Evolutionary conservation across 2,888 invertebrate species (phyloP), one percentile per base, ranked within the genome.

Genomic region (Leptarthrus brevirostris): DNA sequence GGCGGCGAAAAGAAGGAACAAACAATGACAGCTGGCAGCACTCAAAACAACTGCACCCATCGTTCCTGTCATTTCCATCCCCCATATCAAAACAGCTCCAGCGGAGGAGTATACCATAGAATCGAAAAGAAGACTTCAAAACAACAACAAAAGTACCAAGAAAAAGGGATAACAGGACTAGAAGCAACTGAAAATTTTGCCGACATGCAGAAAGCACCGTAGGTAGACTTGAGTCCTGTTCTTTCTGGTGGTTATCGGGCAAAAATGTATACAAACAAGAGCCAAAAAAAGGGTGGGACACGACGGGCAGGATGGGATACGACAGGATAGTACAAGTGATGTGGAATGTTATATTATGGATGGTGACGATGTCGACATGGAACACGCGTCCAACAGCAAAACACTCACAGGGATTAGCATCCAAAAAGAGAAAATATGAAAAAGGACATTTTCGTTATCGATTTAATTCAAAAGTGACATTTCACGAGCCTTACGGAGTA

Each of bases 381-480:
- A 14, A 64, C 30, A 36, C 52, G 69, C 52, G 52, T 69, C 24
- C 52, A 69, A 52, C 52, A 66, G 47, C 64, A 66, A n/a, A 66
- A 44, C 14, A 64, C 26, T 52, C 64, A 16, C n/a, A 3, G n/a
- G n/a, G n/a, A n/a, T 14, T 20, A n/a, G 6, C 3, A 40, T 3
- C 5, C 6, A 6, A 12, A 3, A 16, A 30, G 34, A 16, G 30
- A 69, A 69, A 40, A 40, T 40, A n/a, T n/a, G 40, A 40, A 69
- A 69, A 49, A 30, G 52, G 52, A 30, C 49, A 52, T 30, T 52
- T 52, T 30, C 69, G 52, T 52, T 69, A 69, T 69, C 69, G 69
- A 69, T 69, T 69, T n/a, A 36, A 44, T 52, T 69, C 69, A 69
- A 34, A 69, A 52, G 52, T 69, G 69, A 49, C 52, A 69, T 52